phyloP scores from a whole-genome alignment of 2,888 invertebrate species.

The Chloroclysta siterata region DNA sequence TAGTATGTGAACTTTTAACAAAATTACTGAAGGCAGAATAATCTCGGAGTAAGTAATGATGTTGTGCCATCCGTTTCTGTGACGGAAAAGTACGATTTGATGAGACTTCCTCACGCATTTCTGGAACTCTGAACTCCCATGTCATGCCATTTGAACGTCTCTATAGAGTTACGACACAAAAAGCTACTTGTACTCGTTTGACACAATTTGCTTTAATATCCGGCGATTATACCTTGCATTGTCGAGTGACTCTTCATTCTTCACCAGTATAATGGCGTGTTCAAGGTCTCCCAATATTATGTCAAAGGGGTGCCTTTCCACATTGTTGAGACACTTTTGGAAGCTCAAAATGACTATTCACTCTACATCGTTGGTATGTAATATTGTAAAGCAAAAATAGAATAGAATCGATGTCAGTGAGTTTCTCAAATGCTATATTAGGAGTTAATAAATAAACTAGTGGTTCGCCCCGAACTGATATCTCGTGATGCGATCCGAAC shows the following conservation, averaged over 20 bases:
- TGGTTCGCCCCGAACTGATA: too few species aligned
- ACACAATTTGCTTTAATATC: constrained; percentile 56
- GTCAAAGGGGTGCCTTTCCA: neutral
- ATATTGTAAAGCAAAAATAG: too few species aligned
- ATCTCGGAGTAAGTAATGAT: constrained; percentile 3
- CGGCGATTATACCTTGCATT: constrained; percentile 45
- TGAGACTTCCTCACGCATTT: constrained; percentile 5
- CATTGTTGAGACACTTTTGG: neutral
- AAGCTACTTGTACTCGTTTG: constrained; percentile 45
- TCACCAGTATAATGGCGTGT: constrained; percentile 5
- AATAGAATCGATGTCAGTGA: too few species aligned
- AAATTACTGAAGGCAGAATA: constrained; percentile 1
- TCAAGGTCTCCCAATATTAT: constrained; percentile 1
- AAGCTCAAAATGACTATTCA: neutral
- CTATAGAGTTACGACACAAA: constrained; percentile 39
- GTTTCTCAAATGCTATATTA: too few species aligned
- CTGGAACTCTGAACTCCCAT: constrained; percentile 6
- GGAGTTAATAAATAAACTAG: too few species aligned
- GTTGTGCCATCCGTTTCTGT: neutral
- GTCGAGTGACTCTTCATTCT: constrained; percentile 24
- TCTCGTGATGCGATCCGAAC: too few species aligned
- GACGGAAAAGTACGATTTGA: neutral
- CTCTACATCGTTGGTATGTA: too few species aligned
- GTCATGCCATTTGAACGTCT: neutral
- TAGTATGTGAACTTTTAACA: neutral